Conservation (phyloP, 2,888 invertebrate genomes). For the Drosophila greeni region DNA sequence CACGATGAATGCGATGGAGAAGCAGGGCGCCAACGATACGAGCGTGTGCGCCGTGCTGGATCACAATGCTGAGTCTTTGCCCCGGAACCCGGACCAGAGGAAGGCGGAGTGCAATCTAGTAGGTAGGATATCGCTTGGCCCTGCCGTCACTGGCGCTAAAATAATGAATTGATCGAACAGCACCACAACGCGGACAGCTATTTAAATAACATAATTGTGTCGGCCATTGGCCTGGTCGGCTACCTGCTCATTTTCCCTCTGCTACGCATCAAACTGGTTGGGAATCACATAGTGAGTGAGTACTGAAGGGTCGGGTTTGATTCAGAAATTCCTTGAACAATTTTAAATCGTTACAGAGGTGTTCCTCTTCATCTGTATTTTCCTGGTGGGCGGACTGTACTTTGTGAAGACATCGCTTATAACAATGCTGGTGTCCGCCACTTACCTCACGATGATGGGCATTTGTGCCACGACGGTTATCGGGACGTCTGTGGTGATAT, state of each 20-base stretch:
- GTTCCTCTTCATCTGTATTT: slow-evolving; percentile 79
- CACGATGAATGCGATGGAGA: slow-evolving; percentile 81
- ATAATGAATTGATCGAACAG: slow-evolving; percentile 41
- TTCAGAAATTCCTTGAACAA: neutral
- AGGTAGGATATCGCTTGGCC: slow-evolving; percentile 49
- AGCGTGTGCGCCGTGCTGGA: slow-evolving; percentile 71
- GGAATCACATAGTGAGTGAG: slow-evolving; percentile 62
- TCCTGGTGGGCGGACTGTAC: slow-evolving; percentile 80
- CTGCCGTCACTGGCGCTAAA: slow-evolving; percentile 47
- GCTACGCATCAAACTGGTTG: slow-evolving; percentile 46
- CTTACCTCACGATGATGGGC: slow-evolving; percentile 78
- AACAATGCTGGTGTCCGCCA: slow-evolving; percentile 80
- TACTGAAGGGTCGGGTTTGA: neutral
- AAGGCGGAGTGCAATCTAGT: slow-evolving; percentile 53
- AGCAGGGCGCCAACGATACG: slow-evolving; percentile 43
- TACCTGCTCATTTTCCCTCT: slow-evolving; percentile 49
- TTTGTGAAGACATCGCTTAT: slow-evolving; percentile 79
- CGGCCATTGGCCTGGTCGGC: slow-evolving; percentile 47
- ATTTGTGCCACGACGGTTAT: slow-evolving; percentile 70
- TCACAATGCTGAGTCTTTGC: slow-evolving; percentile 42
- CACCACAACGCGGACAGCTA: slow-evolving; percentile 46
- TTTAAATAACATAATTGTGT: slow-evolving; percentile 58
- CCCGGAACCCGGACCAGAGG: slow-evolving; percentile 1
- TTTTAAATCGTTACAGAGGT: slow-evolving; percentile 58
- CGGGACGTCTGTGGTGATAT: slow-evolving; percentile 64